A percentile compares a stretch with the other conserved stretches of the same genome.
Evolutionary conservation across 2,888 invertebrate species (phyloP).

Genomic region (Pristionchus exspectatus): DNA sequence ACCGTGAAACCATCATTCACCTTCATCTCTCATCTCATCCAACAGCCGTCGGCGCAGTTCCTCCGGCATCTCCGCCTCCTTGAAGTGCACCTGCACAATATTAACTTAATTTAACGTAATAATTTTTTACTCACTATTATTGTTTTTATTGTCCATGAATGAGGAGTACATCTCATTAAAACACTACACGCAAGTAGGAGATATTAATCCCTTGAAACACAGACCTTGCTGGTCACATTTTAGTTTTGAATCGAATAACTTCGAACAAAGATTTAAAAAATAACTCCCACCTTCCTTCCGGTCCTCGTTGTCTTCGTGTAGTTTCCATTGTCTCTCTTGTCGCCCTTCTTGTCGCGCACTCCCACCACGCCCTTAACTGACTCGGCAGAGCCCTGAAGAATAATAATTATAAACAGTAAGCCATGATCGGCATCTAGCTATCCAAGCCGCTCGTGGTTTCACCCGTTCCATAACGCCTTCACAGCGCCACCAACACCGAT

Average conservation of each 20-base stretch:
- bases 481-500: neutral
- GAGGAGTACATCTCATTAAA: too few species aligned
- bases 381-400: slow-evolving; percentile 5
- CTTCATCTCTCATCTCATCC: slow-evolving; percentile 23
- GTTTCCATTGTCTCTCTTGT: slow-evolving; percentile 32
- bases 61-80: slow-evolving; percentile 63
- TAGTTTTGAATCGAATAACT: neutral
- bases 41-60: slow-evolving; percentile 59
- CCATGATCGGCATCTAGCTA: too few species aligned
- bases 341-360: slow-evolving; percentile 11
- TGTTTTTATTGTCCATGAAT: too few species aligned
- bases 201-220: too few species aligned
- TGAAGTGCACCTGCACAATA: slow-evolving; percentile 64
- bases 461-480: neutral
- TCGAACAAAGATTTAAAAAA: neutral
- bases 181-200: too few species aligned
- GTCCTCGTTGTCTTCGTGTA: slow-evolving; percentile 63
- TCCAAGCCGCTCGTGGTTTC: neutral
- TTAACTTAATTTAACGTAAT: too few species aligned
- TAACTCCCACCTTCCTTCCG: slow-evolving; percentile 57
- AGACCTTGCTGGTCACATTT: too few species aligned
- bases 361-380: neutral
- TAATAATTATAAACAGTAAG: too few species aligned
- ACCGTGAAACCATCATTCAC: neutral
- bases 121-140: too few species aligned